phyloP scores from a whole-genome alignment of 2,888 invertebrate species.

The Pelosia muscerda region DNA sequence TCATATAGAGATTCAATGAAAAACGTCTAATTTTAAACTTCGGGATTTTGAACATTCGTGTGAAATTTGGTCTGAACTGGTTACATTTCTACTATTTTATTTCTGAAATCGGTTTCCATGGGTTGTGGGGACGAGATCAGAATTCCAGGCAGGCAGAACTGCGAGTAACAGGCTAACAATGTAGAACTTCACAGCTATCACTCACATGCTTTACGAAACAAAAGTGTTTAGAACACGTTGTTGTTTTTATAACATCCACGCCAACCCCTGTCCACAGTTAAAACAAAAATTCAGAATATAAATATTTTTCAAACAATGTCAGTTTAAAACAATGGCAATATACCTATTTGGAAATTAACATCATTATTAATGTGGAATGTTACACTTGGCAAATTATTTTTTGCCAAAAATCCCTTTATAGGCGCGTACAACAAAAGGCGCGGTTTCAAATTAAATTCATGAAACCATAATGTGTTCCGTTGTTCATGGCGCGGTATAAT shows the following conservation, averaged over 20 bases:
- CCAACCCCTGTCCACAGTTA: conserved; percentile 2
- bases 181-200: neutral
- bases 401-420: conserved; percentile 43
- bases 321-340: conserved; percentile 32
- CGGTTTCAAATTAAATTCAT: conserved; percentile 52
- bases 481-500: conserved; percentile 35
- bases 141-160: no score
- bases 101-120: no score
- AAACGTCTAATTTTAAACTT: no score
- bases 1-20: no score
- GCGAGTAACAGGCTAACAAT: neutral
- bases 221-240: neutral
- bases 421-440: conserved; percentile 41
- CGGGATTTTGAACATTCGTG: no score
- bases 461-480: conserved; percentile 51
- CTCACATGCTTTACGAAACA: neutral
- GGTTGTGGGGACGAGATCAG: no score
- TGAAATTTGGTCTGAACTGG: no score
- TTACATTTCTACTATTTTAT: no score
- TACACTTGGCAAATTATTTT: conserved; percentile 42
- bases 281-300: conserved; percentile 2
- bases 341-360: conserved; percentile 41
- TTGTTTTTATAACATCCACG: neutral
- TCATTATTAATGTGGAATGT: conserved; percentile 34
- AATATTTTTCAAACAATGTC: conserved; percentile 23